phyloP scores from a whole-genome alignment of 2,797 vertebrate genomes.

The Meriones psammophilus region DNA sequence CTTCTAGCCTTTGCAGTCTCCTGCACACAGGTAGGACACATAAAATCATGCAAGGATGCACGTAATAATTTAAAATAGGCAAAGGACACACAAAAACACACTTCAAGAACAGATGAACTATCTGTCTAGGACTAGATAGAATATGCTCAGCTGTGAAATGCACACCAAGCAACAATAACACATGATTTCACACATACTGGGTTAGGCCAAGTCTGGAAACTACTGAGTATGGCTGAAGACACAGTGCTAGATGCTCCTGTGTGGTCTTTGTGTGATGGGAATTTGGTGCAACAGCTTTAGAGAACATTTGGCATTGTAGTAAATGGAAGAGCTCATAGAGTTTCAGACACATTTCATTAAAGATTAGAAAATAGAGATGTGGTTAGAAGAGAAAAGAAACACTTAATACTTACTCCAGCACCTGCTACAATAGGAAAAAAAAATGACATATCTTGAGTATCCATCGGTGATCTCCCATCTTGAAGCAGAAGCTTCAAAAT shows the following conservation, averaged over 20 bases:
- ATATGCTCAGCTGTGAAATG: background rate
- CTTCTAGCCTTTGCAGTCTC: background rate
- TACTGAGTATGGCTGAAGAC: background rate
- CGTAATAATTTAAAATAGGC: background rate
- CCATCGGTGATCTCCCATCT: background rate
- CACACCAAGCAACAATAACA: background rate
- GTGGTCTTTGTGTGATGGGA: background rate
- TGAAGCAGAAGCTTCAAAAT: background rate
- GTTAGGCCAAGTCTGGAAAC: background rate
- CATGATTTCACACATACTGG: background rate
- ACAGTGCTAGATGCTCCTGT: background rate
- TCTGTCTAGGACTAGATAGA: background rate
- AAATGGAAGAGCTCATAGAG: background rate
- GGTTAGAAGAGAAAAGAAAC: conserved; percentile 13
- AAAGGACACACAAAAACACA: background rate
- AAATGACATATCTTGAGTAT: background rate
- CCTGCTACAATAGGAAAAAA: background rate
- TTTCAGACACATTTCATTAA: background rate
- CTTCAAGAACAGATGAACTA: background rate
- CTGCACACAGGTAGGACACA: background rate
- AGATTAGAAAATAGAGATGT: conserved; percentile 21
- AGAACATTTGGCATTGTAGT: conserved; percentile 11
- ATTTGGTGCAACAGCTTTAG: background rate
- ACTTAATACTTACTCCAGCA: background rate
- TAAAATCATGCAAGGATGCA: background rate